Evolutionary conservation across 2,797 vertebrate genomes (phyloP), one percentile per base, ranked within the genome.

Genomic region (Chelon labrosus): DNA sequence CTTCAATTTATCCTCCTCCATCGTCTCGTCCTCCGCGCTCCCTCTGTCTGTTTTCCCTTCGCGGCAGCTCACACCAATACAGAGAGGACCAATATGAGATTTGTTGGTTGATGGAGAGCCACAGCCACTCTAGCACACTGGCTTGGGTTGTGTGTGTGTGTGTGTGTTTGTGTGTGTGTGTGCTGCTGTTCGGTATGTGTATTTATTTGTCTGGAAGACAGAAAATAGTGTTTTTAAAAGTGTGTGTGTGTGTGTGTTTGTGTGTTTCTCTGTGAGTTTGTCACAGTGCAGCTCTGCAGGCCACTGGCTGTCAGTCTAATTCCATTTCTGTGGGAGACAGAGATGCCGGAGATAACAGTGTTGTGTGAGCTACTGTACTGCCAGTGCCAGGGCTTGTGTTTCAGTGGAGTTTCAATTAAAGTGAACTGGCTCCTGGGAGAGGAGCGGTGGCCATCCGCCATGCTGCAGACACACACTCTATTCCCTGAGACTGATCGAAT

Each of bases 401-500:
- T 82, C 81, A 80, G 31, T 20, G 65, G 56, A 65, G 79, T 87
- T 80, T 87, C 85, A 89, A 84, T 91, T 88, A 88, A 87, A 86
- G 79, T 65, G 65, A 83, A 75, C 69, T 37, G 74, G 68, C 70
- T 85, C 84, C 79, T 63, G 74, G 78, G 85, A 83, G 79, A 78
- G 60, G 63, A 81, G 73, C 20, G 63, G 85, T 58, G 80, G 79
- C 83, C 66, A 51, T 73, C 57, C 55, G 53, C 72, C 70, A 20
- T 41, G 41, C 68, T 55, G 80, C 79, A 84, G 76, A 83, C 88
- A 71, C 78, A 73, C 70, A 85, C 69, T 75, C 77, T 59, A 66
- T 84, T 84, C 80, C 70, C 73, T 46, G 53, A 70, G 76, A 86
- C 80, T 81, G 83, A 87, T 89, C 41, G 75, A 86, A 86, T 62